These are phyloP conservation scores for Bubo bubo DNA, from an alignment of 2,113 vertebrate genomes.

Conservation along the genomic window DNA sequence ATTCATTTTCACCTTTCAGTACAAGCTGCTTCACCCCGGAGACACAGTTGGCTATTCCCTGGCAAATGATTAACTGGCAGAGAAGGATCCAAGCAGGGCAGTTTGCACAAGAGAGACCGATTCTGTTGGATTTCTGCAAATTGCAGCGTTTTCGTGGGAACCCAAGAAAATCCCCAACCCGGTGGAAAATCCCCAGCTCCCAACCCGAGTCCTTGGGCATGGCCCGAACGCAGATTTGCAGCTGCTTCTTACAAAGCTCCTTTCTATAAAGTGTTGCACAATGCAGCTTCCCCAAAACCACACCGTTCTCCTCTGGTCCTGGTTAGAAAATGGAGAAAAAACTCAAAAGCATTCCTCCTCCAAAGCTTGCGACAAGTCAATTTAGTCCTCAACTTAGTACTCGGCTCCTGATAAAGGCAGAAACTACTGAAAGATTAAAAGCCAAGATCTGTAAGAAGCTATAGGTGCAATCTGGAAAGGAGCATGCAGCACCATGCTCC, in stretches of 20 bases:
- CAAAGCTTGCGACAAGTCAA: not conserved
- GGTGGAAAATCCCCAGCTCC: too few relatives aligned
- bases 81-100: not conserved
- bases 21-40: rapidly evolving
- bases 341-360: not conserved
- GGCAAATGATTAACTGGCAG: not conserved
- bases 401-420: not conserved
- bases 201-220: too few relatives aligned
- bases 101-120: not conserved
- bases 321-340: rapidly evolving
- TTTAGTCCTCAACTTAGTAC: not conserved
- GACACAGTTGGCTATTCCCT: not conserved
- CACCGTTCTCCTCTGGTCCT: rapidly evolving
- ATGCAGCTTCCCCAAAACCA: not conserved
- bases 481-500: not conserved
- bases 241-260: not conserved
- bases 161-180: not conserved
- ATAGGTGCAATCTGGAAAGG: not conserved
- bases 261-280: not conserved
- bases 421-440: not conserved
- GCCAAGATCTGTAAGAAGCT: not conserved
- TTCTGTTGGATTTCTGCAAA: rapidly evolving
- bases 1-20: not conserved
- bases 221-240: not conserved
- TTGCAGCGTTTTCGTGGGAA: not conserved